Base-by-base conservation (phyloP, 2,113 vertebrate genomes). In the Podarcis raffonei region DNA sequence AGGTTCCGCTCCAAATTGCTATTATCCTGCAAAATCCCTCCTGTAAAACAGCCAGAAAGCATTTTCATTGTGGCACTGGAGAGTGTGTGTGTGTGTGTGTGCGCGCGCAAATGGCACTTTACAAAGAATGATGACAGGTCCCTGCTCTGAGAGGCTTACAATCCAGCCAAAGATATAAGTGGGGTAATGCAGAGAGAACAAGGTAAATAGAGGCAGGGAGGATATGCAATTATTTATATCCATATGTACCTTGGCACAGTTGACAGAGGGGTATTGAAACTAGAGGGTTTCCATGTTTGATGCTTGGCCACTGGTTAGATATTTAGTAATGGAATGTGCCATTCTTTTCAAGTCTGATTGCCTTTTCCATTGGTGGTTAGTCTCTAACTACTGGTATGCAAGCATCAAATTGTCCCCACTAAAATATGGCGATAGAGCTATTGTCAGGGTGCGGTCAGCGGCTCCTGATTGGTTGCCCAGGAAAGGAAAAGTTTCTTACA, bases 1-100 rank as follows among this genome's bases (percentile, higher is more conserved):
- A 90, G 93, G 93, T 93, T 95, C 92, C 9, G 91, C 0, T 87
- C 22, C 94, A 92, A 93, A 89, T 89, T 91, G 92, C 92, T 93
- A 0, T 39, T 90, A 27, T 1, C 42, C 87, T 89, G 90, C 93
- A 93, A 85, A 89, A 90, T 88, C 79, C 57, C 22, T 77, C 81
- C 69, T 0, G 37, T 68, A 32, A 91, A 86, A 94, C 91, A 84
- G 92, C 1, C 3, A 90, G 78, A 89, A 18, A 66, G 68, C 15
- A 35, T 20, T 68, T 82, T 25, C 27, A 37, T 83, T 39, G 23
- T 25, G 12, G 6, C 62, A 83, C 65, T 42, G 48, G 48, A 48
- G 20, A 23, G 30, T n/a, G 69, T 9, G 27, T 22, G 30, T 13
- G 68, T 12, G 68, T 5, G 68, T 30, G 68, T 1, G 27, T 8